Evolutionary conservation across 2,797 vertebrate genomes (phyloP), one percentile per base, ranked within the genome.

Genomic region (Crax fasciolata): DNA sequence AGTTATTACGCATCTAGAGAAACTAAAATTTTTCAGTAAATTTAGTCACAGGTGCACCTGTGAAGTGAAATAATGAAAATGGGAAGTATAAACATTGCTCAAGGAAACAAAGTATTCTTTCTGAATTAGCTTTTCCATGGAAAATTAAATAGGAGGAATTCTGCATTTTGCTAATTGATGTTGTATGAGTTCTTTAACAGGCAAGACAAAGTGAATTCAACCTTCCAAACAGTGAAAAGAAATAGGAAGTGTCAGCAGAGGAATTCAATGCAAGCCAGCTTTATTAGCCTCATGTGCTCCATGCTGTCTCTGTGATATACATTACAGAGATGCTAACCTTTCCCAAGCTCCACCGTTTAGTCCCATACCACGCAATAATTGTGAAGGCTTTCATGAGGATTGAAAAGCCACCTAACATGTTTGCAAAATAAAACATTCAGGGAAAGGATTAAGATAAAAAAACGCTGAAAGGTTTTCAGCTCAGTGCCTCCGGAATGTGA

Each of bases 221-320:
- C 72, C 62, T 92, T 95, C 75, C 65, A 75, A 84, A 77, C 0
- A 11, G 38, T 43, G 71, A 74, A 75, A 93, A 93, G 90, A 94
- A 90, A 82, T 92, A 94, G 65, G 68, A 89, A 92, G 66, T 62
- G 38, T 74, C 57, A 48, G 78, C 23, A 48, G 49, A 79, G 68
- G 67, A 43, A 85, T 84, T 84, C 2, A 1, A n/a, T 2, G 58
- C 71, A 65, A 73, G 71, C 8, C 52, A 74, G 61, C 63, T 96
- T 96, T 94, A 93, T 95, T 92, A 87, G 38, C 72, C 94, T 92
- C 86, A 5, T 44, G 84, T 83, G 94, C 68, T 87, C 46, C 2
- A 17, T 2, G 72, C 94, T 94, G 84, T 82, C 93, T 61, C 11
- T 5, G 86, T 92, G 93, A 92, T 84, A 25, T 7, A 95, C 0